Conservation (phyloP, 2,113 vertebrate species). For the Poecile atricapillus region DNA sequence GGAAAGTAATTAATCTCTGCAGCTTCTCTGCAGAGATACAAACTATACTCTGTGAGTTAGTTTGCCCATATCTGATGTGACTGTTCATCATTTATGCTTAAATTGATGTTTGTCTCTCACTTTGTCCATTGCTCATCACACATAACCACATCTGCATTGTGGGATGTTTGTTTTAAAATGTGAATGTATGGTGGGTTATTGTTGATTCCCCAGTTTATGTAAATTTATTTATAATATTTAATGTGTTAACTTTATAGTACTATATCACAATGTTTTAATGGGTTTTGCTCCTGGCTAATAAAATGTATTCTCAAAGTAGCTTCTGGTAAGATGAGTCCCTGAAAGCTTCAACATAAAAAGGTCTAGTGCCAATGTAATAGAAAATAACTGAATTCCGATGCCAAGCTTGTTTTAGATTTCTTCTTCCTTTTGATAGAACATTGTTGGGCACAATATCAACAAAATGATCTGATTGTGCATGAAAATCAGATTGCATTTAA, state of each 20-base stretch:
- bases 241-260: neutral
- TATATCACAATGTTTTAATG: neutral
- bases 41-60: neutral
- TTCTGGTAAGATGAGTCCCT: neutral
- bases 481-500: slow-evolving; percentile 45
- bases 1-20: neutral
- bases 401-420: slow-evolving; percentile 36
- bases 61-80: neutral
- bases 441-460: neutral
- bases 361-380: neutral
- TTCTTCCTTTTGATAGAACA: slow-evolving; percentile 42
- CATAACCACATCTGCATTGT: neutral
- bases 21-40: neutral
- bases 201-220: neutral
- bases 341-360: neutral
- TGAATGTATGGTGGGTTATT: neutral
- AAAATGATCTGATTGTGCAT: slow-evolving; percentile 27
- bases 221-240: neutral
- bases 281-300: neutral
- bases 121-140: neutral
- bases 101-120: neutral
- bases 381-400: slow-evolving; percentile 11
- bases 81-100: neutral
- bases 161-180: neutral
- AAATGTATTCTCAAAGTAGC: neutral